These are phyloP conservation scores for Hippocampus kuda DNA, from an alignment of 2,797 vertebrate genomes.

Conservation along the genomic window DNA sequence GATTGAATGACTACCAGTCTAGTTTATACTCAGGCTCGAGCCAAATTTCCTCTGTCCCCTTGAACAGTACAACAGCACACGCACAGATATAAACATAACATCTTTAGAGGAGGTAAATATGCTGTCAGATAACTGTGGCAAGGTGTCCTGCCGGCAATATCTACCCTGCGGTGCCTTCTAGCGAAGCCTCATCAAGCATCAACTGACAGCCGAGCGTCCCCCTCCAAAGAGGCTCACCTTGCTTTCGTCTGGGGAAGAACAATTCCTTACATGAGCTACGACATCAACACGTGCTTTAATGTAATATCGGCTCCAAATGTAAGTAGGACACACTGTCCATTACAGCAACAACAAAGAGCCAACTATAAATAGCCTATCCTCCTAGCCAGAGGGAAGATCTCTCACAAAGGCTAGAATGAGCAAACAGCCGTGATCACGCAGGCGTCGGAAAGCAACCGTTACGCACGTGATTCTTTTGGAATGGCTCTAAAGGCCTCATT, in stretches of 20 bases:
- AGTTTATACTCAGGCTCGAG: no score
- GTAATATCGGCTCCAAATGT: constrained; percentile 56
- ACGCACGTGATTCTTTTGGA: constrained; percentile 25
- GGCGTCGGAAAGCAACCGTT: constrained; percentile 35
- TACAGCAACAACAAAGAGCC: constrained; percentile 67
- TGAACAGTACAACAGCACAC: not conserved
- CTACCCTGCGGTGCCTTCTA: not conserved
- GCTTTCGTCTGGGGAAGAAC: constrained; percentile 28
- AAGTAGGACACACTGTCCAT: constrained; percentile 69
- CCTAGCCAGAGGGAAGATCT: constrained; percentile 61
- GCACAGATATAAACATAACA: not conserved
- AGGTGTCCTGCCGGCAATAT: not conserved
- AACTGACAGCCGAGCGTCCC: not conserved
- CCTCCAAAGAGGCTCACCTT: constrained; percentile 13
- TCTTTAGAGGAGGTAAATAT: constrained; percentile 1
- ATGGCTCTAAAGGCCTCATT: constrained; percentile 1
- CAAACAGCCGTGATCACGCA: constrained; percentile 52
- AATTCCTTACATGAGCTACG: constrained; percentile 46
- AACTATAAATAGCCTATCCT: constrained; percentile 69
- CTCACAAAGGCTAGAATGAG: constrained; percentile 55
- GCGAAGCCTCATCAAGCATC: not conserved
- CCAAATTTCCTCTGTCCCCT: no score
- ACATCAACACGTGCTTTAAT: constrained; percentile 64
- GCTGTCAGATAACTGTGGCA: constrained; percentile 20
- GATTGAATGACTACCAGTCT: no score